Percentiles rank a stretch among this genome's conserved stretches.
Conservation (phyloP, 2,888 invertebrate species). For the Bruchidius siliquastri region DNA sequence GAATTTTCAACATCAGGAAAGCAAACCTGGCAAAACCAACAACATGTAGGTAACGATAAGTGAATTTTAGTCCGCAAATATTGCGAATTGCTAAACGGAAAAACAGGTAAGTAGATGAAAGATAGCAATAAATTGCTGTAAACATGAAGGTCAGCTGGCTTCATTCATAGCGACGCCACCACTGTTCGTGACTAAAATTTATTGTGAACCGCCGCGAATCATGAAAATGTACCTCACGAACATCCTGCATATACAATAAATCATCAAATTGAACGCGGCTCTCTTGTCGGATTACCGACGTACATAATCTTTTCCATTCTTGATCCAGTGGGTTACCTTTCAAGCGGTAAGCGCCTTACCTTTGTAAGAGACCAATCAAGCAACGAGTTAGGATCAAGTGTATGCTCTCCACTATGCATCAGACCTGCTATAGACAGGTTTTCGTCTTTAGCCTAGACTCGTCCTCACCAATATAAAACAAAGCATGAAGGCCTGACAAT, state of each 20-base stretch:
- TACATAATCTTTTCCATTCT: neutral
- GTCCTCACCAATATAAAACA: no score
- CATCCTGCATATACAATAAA: conserved; percentile 17
- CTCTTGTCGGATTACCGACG: neutral
- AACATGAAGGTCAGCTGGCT: neutral
- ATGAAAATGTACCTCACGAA: conserved; percentile 21
- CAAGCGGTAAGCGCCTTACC: neutral
- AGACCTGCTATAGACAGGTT: no score
- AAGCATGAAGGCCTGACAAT: no score
- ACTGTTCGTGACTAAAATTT: neutral
- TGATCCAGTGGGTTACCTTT: neutral
- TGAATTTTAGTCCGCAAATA: neutral
- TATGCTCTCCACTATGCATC: no score
- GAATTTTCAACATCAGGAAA: no score
- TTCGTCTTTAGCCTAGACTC: no score
- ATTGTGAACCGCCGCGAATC: conserved; percentile 11
- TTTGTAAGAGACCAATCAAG: neutral
- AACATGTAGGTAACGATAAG: no score
- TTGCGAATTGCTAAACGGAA: neutral
- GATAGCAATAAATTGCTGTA: neutral
- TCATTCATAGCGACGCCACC: neutral
- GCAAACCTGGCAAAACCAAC: no score
- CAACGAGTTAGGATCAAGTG: no score
- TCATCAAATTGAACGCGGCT: conserved; percentile 6
- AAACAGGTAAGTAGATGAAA: neutral